Base-by-base conservation (phyloP, 2,888 invertebrate genomes). In the Melinaea marsaeus region DNA sequence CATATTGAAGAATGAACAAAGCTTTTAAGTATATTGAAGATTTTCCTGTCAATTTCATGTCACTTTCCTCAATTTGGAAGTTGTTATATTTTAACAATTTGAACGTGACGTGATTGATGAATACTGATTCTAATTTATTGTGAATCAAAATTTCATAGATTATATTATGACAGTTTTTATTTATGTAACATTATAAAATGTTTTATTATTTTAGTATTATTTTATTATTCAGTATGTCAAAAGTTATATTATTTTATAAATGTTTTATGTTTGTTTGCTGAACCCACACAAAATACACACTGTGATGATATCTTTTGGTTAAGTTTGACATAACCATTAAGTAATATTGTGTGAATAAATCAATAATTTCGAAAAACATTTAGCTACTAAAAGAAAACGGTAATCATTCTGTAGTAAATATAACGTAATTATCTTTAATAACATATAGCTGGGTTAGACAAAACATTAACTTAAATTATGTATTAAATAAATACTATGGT, bases 401-500 rank as follows among this genome's bases (percentile, higher is more conserved):
- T 42, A 42, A 42, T 42, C 11, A 3, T 9, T 42, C 9, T 9
- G 3, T 42, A 42, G 9, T 42, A 2, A 42, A 42, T 3, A 11
- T 42, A 9, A 42, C 9, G 9, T 42, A 6, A 42, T 42, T 42
- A 42, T 3, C 9, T 9, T 9, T 42, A 42, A 42, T 42, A 42
- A 42, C 9, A 42, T 42, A 42, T 42, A 42, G 11, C 3, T 42
- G 42, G 42, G 42, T 9, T 42, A 42, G 42, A 42, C 42, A 42
- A 42, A 42, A 42, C 54, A 57, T 32, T 22, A 13, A 57, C 45
- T 5, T 37, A 32, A 45, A 51, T 22, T 46, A 58, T 3, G 22
- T 37, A 46, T 56, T 55, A 64, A 63, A 60, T 59, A 62, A 64
- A 66, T 60, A 62, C 47, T 56, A 56, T 54, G 64, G 55, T 37